These are phyloP conservation scores for Cryptosula pallasiana DNA, from an alignment of 2,888 invertebrate species.

Conservation along the genomic window DNA sequence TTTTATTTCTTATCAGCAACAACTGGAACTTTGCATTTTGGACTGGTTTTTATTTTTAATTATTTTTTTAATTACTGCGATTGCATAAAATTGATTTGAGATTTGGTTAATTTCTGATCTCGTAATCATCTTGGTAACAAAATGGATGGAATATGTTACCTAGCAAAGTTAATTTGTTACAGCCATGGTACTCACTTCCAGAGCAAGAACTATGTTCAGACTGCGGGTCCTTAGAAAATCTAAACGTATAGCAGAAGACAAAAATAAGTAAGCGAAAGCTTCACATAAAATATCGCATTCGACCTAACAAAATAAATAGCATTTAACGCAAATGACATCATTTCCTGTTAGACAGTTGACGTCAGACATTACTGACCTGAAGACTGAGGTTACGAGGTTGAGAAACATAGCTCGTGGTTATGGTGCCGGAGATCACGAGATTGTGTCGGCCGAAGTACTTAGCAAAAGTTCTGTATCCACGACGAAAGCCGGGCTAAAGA, in stretches of 20 bases:
- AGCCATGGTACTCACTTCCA: conserved; percentile 17
- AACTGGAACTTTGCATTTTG: too few species aligned
- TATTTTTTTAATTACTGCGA: too few species aligned
- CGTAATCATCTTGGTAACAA: too few species aligned
- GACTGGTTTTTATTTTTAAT: too few species aligned
- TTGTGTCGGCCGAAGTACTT: conserved; percentile 11
- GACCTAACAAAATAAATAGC: too few species aligned
- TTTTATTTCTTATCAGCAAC: too few species aligned
- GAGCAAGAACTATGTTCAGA: conserved; percentile 21
- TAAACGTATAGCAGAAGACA: conserved; percentile 11
- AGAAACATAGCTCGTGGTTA: background rate
- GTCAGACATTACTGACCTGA: background rate
- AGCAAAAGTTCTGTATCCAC: conserved; percentile 10
- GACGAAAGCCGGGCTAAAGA: conserved; percentile 14
- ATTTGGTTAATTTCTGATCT: too few species aligned
- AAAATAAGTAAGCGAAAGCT: conserved; percentile 20
- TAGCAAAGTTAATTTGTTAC: conserved; percentile 1
- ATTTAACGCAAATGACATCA: too few species aligned
- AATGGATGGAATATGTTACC: too few species aligned
- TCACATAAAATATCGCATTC: too few species aligned
- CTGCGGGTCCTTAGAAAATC: conserved; percentile 15
- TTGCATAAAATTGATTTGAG: too few species aligned
- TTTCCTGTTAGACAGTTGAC: background rate
- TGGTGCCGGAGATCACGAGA: conserved; percentile 15
- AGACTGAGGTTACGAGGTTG: conserved; percentile 11